Evolutionary conservation across 1,140 invertebrate genomes (phyloP), one percentile per base, ranked within the genome.

Genomic region (Diachasmimorpha longicaudata): DNA sequence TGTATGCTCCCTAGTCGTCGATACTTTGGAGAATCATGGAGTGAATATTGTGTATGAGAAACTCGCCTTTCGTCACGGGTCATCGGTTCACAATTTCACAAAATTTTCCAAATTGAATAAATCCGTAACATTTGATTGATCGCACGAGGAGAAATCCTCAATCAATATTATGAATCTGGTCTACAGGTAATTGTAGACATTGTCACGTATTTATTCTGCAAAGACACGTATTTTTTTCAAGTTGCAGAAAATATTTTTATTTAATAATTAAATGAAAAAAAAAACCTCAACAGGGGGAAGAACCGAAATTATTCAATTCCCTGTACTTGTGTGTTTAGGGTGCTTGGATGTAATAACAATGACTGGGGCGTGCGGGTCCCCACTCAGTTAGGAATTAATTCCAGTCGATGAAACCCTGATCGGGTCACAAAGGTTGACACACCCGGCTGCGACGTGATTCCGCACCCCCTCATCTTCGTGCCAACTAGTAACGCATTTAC

Each of bases 361-460:
- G 58, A 31, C 19, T 25, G 23, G 58, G 58, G 58, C 58, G 58
- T 63, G 58, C 14, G 23, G 58, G 58, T 63, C 21, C 23, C 23
- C 21, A 52, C 58, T 63, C 21, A 52, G 70, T 37, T 44, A 44
- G 44, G 14, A 44, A 37, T 48, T 52, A 71, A 71, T 71, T 71
- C 44, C 70, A 52, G 21, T 55, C 44, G 42, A 48, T 71, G 48
- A 52, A 71, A 48, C 48, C 16, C 71, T 19, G 23, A 36, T 73
- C 55, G 48, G 71, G 42, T 55, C 48, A 36, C n/a, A 23, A 48
- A 44, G 25, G 48, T 48, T 31, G 70, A 55, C 70, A 71, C 16
- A 52, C 11, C 42, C 23, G 37, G 42, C 14, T 55, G 70, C 5
- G 13, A 39, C 14, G 70, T 46, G 37, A 55, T 55, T 36, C 21